Evolutionary conservation across 1,140 invertebrate genomes (phyloP), one percentile per base, ranked within the genome.

Genomic region (Macrosteles quadrilineatus): DNA sequence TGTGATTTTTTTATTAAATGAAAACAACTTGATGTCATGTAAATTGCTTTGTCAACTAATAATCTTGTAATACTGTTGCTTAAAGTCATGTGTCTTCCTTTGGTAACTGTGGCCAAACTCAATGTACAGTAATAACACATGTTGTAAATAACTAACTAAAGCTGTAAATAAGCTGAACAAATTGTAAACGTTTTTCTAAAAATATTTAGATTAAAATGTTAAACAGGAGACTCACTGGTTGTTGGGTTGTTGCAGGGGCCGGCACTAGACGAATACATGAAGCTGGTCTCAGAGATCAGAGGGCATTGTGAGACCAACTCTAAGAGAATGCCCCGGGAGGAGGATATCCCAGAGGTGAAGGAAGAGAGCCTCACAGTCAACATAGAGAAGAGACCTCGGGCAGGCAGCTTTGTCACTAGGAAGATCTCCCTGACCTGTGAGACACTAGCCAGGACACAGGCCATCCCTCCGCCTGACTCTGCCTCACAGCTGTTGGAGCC

Each of bases 401-500:
- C 57, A 70, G 66, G 68, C 68, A 45, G 45, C 68, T 68, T 83
- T 76, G 85, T 81, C 68, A 84, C 84, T 67, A 82, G 87, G 76
- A 88, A 88, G 78, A 87, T 88, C 40, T 88, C 87, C 72, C 78
- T 85, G 14, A 85, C 83, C 25, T 85, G 81, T 67, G 78, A 84
- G 65, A 81, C 83, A 27, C 74, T 80, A 25, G 79, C 81, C 67
- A 79, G 78, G 77, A 45, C 47, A 76, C 1, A 81, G 78, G 30
- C 72, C 72, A 17, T 72, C 76, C 30, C 81, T 79, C 76, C 66
- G 6, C 31, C 53, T 29, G 66, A 67, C 14, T 29, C 68, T n/a
- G 9, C 55, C 31, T 19, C 21, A 19, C 53, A 53, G 64, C 45
- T 62, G 32, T 53, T 66, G 50, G 29, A 76, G 72, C 73, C 77